phyloP scores from a whole-genome alignment of 2,888 invertebrate genomes.

The Ecliptopera silaceata region DNA sequence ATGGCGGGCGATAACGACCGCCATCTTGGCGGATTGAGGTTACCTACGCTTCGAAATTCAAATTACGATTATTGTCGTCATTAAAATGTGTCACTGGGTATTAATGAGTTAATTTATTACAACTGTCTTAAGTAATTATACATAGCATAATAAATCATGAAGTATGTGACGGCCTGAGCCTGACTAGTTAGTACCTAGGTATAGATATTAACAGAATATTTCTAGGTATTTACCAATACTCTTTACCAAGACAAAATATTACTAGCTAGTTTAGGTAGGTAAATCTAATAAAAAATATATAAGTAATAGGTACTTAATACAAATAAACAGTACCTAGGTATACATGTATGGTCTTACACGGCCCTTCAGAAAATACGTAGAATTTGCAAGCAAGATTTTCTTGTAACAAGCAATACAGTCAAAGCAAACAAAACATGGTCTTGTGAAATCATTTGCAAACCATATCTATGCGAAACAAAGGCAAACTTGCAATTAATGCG shows the following conservation, averaged over 20 bases:
- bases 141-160: not conserved
- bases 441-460: constrained; percentile 20
- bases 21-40: constrained; percentile 79
- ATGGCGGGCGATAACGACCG: constrained; percentile 75
- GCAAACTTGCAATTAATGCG: constrained; percentile 58
- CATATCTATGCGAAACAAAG: constrained; percentile 31
- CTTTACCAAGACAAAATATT: too few species aligned
- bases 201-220: too few species aligned
- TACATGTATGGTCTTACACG: too few species aligned
- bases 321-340: not conserved
- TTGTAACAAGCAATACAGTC: constrained; percentile 8
- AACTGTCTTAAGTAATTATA: not conserved
- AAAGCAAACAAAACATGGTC: constrained; percentile 7
- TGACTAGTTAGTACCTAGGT: not conserved
- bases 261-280: too few species aligned
- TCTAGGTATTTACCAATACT: too few species aligned
- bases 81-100: constrained; percentile 37
- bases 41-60: constrained; percentile 68
- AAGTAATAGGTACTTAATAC: too few species aligned
- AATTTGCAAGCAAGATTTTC: constrained; percentile 1
- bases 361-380: not conserved
- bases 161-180: not conserved
- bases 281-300: too few species aligned
- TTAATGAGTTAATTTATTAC: constrained; percentile 26
- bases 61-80: constrained; percentile 65